A percentile compares a stretch with the other conserved stretches of the same genome.
These are phyloP conservation scores for Blastobasis lacticolella DNA, from an alignment of 2,888 invertebrate species.

Conservation along the genomic window DNA sequence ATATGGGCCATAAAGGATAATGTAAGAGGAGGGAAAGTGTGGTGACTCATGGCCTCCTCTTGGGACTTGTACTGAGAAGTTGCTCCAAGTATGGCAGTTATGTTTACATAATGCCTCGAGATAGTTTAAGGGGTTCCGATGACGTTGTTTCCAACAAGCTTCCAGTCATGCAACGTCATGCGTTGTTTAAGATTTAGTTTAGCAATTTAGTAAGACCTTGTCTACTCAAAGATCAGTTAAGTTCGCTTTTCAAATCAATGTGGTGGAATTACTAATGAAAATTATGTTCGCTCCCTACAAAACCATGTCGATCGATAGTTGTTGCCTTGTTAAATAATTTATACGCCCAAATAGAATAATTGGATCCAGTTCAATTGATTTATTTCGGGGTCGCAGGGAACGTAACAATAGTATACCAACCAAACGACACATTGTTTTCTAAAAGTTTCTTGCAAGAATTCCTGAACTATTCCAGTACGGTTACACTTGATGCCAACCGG, in stretches of 20 bases:
- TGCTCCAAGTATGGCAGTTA: background rate
- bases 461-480: background rate
- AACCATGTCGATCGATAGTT: too few relatives aligned
- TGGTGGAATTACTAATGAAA: too few relatives aligned
- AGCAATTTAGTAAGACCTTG: too few relatives aligned
- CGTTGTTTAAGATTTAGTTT: too few relatives aligned
- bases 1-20: constrained; percentile 31
- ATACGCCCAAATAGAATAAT: too few relatives aligned
- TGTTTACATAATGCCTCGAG: background rate
- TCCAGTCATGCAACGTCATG: too few relatives aligned
- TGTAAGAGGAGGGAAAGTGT: constrained; percentile 10
- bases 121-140: background rate
- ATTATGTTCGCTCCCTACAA: too few relatives aligned
- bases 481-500: background rate
- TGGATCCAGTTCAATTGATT: too few relatives aligned
- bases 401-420: background rate
- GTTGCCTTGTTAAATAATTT: too few relatives aligned
- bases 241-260: too few relatives aligned
- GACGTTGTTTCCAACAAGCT: background rate
- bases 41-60: constrained; percentile 23
- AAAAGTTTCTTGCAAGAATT: constrained; percentile 1
- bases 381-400: too few relatives aligned
- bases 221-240: too few relatives aligned
- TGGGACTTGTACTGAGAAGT: constrained; percentile 24
- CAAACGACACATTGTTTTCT: background rate